Evolutionary conservation across 1,140 invertebrate species (phyloP), one percentile per base, ranked within the genome.

Genomic region (Eriosoma lanigerum): DNA sequence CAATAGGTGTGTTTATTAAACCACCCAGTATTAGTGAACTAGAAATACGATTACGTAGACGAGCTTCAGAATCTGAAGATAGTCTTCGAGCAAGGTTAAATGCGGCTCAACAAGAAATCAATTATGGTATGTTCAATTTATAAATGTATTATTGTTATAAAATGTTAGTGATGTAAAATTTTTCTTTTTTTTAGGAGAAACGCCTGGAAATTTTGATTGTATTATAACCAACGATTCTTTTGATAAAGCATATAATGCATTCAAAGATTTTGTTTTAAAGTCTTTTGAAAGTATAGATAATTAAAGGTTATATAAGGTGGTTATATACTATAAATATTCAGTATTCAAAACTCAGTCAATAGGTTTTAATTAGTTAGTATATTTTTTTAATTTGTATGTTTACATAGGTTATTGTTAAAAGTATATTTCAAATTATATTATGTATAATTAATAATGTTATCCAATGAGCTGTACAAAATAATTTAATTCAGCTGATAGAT

Each of bases 41-140:
- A 83, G 93, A 97, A 85, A 86, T 90, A 81, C 88, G 97, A 72
- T 88, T 99, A 21, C 86, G 89, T 19, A 87, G 86, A 50, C 89
- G 97, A 75, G 92, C 93, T 66, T 98, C 96, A 6, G 97, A 99
- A 88, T 93, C 93, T 21, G 93, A 95, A 83, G 95, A 97, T 81
- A 92, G 91, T 82, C 85, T 99, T 5, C 84, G 89, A 80, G 91
- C 90, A 82, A 89, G 96, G 82, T 86, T 98, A 12, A 86, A 89
- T 29, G 89, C 89, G 72, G 96, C 96, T 1, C 85, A 87, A 83
- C 85, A 88, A 82, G 96, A 99, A 87, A 88, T 98, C 52, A 89
- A 92, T 85, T 98, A 93, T 88, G 94, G 95, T 83, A 60, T 82
- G 48, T 62, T 64, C 80, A 62, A 38, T 38, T 38, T 3, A 8